A percentile compares a stretch with the other conserved stretches of the same genome.
Conservation (phyloP, 2,797 vertebrate genomes). For the Hydrophis major region DNA sequence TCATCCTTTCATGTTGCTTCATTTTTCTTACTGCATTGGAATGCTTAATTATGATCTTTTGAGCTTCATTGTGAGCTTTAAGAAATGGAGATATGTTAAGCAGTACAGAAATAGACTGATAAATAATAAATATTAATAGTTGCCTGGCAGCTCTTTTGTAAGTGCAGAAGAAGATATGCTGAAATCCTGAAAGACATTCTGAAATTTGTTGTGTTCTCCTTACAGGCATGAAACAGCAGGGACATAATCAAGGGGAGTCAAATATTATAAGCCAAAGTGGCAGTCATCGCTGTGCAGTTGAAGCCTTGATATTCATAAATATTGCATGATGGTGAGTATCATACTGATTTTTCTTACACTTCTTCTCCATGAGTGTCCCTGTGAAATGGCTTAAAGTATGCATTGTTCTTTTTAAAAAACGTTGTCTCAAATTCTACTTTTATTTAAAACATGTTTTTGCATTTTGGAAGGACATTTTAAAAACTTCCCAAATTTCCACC, state of each 20-base stretch:
- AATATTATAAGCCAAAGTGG: not conserved
- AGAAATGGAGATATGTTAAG: not conserved
- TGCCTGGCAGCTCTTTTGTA: not conserved
- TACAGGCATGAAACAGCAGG: not conserved
- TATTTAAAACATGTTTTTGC: not conserved
- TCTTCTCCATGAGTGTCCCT: not conserved
- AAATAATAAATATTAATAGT: not conserved
- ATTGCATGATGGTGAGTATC: not conserved
- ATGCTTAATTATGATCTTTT: not conserved
- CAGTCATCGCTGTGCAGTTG: not conserved
- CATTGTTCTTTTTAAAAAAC: not conserved
- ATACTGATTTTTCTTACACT: not conserved
- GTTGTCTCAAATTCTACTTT: not conserved
- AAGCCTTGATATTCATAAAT: not conserved
- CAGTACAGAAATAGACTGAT: not conserved
- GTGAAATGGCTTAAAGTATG: not conserved
- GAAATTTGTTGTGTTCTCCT: not conserved
- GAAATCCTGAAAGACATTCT: not conserved
- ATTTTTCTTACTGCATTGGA: not conserved
- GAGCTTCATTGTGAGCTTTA: too few relatives aligned
- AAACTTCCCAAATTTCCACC: not conserved
- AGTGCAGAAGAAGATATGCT: not conserved
- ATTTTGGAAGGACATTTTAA: not conserved
- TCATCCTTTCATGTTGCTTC: not conserved
- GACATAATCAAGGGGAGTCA: not conserved